Evolutionary conservation across 2,888 invertebrate genomes (phyloP).

Genomic region (Ochropleura plecta): DNA sequence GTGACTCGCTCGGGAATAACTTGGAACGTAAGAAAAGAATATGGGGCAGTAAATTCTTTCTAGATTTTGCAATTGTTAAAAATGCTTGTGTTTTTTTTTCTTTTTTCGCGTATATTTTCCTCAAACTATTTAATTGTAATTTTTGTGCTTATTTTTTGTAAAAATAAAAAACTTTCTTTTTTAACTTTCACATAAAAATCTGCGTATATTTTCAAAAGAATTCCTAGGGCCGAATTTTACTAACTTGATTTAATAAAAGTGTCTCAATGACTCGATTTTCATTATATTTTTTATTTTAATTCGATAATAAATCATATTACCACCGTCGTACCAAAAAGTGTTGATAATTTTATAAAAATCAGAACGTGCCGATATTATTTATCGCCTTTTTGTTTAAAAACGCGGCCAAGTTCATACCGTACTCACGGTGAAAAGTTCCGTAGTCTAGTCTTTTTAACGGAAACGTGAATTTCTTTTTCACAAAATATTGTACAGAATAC

Average conservation of each 20-base stretch:
- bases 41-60: not conserved
- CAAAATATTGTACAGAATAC: too few relatives aligned
- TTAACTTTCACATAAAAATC: not conserved
- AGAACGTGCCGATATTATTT: not conserved
- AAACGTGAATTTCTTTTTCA: too few relatives aligned
- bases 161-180: too few relatives aligned
- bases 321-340: not conserved
- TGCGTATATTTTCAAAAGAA: not conserved
- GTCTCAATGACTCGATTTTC: constrained; percentile 10
- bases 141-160: not conserved
- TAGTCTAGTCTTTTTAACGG: not conserved
- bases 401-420: not conserved
- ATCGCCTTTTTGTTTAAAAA: not conserved
- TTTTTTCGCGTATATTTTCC: not conserved
- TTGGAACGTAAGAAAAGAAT: not conserved
- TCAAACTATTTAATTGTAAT: not conserved
- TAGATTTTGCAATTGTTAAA: not conserved
- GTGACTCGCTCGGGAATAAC: not conserved
- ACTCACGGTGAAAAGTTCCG: not conserved
- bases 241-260: not conserved
- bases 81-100: not conserved
- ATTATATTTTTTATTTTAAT: not conserved
- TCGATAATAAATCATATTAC: constrained; percentile 21
- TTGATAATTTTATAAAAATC: constrained; percentile 1
- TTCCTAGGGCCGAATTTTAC: not conserved